Evolutionary conservation across 2,113 vertebrate genomes (phyloP).

Genomic region (Thoracochromis brauschi): DNA sequence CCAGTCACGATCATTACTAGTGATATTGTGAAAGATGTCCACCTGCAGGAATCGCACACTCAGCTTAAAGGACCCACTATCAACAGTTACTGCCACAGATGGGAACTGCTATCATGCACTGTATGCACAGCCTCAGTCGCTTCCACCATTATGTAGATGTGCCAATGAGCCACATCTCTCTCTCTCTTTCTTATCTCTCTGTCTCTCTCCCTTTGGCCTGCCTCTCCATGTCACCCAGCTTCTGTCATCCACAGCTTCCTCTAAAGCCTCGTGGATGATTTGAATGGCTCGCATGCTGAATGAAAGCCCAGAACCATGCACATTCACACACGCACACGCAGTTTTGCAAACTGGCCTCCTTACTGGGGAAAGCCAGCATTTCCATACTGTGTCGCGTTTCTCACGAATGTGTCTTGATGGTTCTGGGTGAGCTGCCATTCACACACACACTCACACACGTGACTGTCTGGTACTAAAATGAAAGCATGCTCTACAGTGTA

Average conservation of each 20-base stretch:
- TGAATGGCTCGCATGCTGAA: slow-evolving; percentile 28
- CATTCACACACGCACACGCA: background rate
- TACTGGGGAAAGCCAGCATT: background rate
- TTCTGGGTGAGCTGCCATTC: slow-evolving; percentile 6
- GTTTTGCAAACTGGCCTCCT: background rate
- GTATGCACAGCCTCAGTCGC: background rate
- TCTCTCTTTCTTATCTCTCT: background rate
- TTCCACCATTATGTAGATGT: slow-evolving; percentile 1
- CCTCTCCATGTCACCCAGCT: slow-evolving; percentile 21
- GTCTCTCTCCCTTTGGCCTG: background rate
- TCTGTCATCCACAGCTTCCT: slow-evolving; percentile 35
- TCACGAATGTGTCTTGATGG: background rate
- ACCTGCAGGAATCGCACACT: background rate
- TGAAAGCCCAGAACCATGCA: background rate
- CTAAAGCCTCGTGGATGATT: background rate
- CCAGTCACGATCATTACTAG: background rate
- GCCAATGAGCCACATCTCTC: slow-evolving; percentile 21
- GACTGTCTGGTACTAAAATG: background rate
- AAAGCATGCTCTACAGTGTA: background rate
- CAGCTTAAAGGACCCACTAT: background rate
- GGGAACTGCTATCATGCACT: slow-evolving; percentile 47
- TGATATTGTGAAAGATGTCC: background rate
- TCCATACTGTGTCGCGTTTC: background rate
- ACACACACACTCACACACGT: background rate
- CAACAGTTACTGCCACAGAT: slow-evolving; percentile 20